Evolutionary conservation across 92 coral and sea anemone genomes (phyloP).

Genomic region (Scolanthus callimorphus): DNA sequence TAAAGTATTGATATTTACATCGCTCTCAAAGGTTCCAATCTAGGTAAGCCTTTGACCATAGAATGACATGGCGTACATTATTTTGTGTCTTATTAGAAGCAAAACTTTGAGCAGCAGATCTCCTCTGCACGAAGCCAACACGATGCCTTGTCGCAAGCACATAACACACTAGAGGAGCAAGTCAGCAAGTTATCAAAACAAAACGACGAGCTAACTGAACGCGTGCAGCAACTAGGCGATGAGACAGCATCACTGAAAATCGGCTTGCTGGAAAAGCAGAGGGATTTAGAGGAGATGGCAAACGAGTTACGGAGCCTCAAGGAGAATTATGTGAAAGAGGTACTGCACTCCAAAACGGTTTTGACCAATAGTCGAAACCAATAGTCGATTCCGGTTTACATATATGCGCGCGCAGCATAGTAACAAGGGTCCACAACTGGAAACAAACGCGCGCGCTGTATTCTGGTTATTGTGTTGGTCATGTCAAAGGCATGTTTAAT

Average conservation of each 20-base stretch:
- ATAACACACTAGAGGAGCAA: constrained; percentile 74
- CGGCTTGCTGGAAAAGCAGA: neutral
- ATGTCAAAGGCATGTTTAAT: too few relatives aligned
- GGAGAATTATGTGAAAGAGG: neutral
- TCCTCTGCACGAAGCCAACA: constrained; percentile 36
- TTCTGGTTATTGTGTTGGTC: too few relatives aligned
- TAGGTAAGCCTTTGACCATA: too few relatives aligned
- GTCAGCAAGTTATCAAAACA: constrained; percentile 60
- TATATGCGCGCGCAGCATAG: constrained; percentile 37
- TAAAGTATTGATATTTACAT: too few relatives aligned
- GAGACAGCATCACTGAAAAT: constrained; percentile 9
- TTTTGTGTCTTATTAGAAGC: too few relatives aligned
- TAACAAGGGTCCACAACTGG: constrained; percentile 43
- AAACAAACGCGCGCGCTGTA: too few relatives aligned
- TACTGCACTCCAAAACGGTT: too few relatives aligned
- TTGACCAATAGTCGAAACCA: too few relatives aligned
- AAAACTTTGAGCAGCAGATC: too few relatives aligned
- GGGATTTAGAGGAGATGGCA: neutral
- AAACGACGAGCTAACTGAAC: constrained; percentile 41
- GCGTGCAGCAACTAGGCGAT: constrained; percentile 27
- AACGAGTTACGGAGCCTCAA: neutral
- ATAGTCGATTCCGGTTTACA: too few relatives aligned
- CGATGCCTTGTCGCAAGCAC: constrained; percentile 53
- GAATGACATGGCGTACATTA: too few relatives aligned
- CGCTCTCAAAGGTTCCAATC: too few relatives aligned